These are phyloP conservation scores for Meteorus sp. DNA, from an alignment of 1,140 invertebrate genomes.

Conservation along the genomic window DNA sequence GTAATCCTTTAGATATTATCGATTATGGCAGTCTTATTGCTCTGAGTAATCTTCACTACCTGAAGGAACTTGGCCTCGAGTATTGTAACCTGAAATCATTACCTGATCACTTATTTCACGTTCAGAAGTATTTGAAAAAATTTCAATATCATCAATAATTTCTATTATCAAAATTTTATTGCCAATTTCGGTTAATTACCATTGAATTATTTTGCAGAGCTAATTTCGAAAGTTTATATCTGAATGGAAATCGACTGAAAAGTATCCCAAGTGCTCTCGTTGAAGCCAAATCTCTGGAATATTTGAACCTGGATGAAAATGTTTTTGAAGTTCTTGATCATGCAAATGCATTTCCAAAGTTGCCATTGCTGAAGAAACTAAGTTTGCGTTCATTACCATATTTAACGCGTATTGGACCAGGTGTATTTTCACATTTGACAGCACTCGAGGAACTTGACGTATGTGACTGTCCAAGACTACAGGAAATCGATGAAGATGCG, in stretches of 20 bases:
- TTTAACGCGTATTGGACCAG: slow-evolving; percentile 60
- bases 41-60: slow-evolving; percentile 62
- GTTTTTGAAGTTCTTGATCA: slow-evolving; percentile 61
- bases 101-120: slow-evolving; percentile 68
- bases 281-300: slow-evolving; percentile 62
- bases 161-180: slow-evolving; percentile 53
- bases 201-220: too few species aligned
- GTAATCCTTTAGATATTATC: slow-evolving; percentile 68
- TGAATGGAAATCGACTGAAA: slow-evolving; percentile 70
- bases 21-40: slow-evolving; percentile 65
- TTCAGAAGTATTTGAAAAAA: slow-evolving; percentile 48
- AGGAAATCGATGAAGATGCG: slow-evolving; percentile 62
- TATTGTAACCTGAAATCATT: slow-evolving; percentile 65
- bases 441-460: slow-evolving; percentile 60
- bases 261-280: slow-evolving; percentile 64
- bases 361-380: slow-evolving; percentile 64
- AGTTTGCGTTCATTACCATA: slow-evolving; percentile 67
- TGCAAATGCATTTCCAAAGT: slow-evolving; percentile 61
- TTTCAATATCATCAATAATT: background rate
- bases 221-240: slow-evolving; percentile 66
- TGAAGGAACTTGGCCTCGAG: slow-evolving; percentile 73
- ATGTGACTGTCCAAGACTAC: slow-evolving; percentile 63
- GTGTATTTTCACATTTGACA: slow-evolving; percentile 59
- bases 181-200: too few species aligned
- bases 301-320: slow-evolving; percentile 70